These are phyloP conservation scores for Nansenia antarctica DNA, from an alignment of 2,113 vertebrate species.

Conservation along the genomic window DNA sequence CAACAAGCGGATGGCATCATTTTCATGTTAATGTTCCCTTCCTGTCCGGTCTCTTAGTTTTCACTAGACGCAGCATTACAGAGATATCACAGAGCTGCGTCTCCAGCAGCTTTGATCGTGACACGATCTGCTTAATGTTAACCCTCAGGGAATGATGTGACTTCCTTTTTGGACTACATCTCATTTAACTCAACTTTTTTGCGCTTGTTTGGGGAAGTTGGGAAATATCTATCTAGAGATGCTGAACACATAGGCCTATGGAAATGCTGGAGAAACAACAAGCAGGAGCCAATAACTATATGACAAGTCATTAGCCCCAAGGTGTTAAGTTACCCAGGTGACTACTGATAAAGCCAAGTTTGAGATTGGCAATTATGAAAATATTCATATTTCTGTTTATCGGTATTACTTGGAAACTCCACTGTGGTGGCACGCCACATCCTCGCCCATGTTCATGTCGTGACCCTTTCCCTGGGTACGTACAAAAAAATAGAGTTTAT, in stretches of 20 bases:
- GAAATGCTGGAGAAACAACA: neutral
- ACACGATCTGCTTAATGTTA: conserved; percentile 27
- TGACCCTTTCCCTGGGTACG: conserved; percentile 11
- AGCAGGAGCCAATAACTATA: conserved; percentile 1
- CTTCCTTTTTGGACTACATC: conserved; percentile 16
- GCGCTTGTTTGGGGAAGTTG: conserved; percentile 5
- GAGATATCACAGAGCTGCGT: no score
- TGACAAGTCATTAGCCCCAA: conserved; percentile 20
- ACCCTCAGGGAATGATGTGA: neutral
- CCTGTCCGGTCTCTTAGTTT: neutral
- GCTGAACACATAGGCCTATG: neutral
- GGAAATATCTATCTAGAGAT: neutral
- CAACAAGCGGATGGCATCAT: conserved; percentile 39
- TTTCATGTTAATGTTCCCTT: conserved; percentile 33
- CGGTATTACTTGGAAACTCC: conserved; percentile 17
- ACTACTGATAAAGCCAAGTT: conserved; percentile 16
- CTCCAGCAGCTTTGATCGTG: conserved; percentile 41
- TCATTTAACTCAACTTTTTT: neutral
- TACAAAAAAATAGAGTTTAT: neutral
- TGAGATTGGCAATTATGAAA: conserved; percentile 13
- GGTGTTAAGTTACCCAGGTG: conserved; percentile 6
- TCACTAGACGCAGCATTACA: neutral
- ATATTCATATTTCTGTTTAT: conserved; percentile 4
- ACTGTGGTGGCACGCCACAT: conserved; percentile 6
- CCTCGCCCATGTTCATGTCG: conserved; percentile 8